Percentiles rank a stretch among this genome's conserved stretches.
Evolutionary conservation across 1,140 invertebrate genomes (phyloP).

Genomic region (Bombus huntii): DNA sequence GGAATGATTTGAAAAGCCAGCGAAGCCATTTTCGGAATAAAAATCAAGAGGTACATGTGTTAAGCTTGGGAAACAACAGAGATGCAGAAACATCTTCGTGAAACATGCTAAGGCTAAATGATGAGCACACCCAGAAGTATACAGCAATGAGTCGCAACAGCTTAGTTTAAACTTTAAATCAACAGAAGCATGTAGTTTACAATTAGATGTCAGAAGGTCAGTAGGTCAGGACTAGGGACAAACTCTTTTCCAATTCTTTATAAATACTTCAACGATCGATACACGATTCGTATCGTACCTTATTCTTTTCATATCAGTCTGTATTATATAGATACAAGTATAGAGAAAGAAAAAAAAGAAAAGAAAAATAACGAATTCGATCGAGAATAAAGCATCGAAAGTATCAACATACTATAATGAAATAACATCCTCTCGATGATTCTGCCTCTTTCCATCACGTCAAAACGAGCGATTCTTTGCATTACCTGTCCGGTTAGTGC

Average conservation of each 20-base stretch:
- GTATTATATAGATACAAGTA: neutral
- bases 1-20: conserved; percentile 5
- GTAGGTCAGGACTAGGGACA: neutral
- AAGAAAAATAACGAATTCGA: no score
- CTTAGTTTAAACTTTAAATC: neutral
- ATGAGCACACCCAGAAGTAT: neutral
- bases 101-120: neutral
- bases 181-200: neutral
- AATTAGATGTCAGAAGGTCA: neutral
- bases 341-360: neutral
- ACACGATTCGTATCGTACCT: neutral
- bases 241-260: neutral
- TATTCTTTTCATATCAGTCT: neutral
- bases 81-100: neutral
- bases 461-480: neutral
- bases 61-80: neutral
- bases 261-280: neutral
- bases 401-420: conserved; percentile 19
- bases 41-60: conserved; percentile 1
- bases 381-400: neutral
- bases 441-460: conserved; percentile 8
- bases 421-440: conserved; percentile 23
- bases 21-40: neutral
- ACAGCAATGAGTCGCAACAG: neutral
- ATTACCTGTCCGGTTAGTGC: conserved; percentile 28